Conservation (phyloP, 2,888 invertebrate genomes). For the Nymphalis polychloros region DNA sequence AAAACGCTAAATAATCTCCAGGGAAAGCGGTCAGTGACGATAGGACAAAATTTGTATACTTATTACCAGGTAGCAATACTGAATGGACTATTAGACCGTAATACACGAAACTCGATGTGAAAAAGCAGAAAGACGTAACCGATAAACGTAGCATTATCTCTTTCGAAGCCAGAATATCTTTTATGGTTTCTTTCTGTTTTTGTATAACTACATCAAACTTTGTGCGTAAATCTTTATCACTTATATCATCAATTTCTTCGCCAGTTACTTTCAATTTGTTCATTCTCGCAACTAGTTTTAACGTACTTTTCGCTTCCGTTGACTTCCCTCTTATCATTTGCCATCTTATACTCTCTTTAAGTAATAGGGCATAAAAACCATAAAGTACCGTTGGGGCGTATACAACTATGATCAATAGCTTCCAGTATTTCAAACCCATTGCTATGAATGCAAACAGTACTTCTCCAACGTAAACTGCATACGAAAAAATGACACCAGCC, state of each 20-base stretch:
- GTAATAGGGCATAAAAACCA: conserved; percentile 49
- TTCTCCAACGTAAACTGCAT: conserved; percentile 66
- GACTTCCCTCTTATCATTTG: conserved; percentile 62
- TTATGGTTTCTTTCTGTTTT: conserved; percentile 57
- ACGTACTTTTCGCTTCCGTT: conserved; percentile 55
- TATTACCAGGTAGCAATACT: conserved; percentile 64
- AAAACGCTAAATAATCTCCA: conserved; percentile 62
- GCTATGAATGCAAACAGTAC: conserved; percentile 61
- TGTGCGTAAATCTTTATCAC: conserved; percentile 53
- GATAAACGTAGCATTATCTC: conserved; percentile 61
- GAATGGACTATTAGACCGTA: conserved; percentile 64
- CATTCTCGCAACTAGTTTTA: conserved; percentile 53
- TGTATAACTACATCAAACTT: conserved; percentile 59
- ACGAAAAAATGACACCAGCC: conserved; percentile 64
- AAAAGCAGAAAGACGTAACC: conserved; percentile 63
- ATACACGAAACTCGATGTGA: conserved; percentile 66
- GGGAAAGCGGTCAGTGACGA: conserved; percentile 63
- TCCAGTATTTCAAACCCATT: conserved; percentile 65
- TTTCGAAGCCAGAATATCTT: conserved; percentile 59
- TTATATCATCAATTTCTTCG: conserved; percentile 56
- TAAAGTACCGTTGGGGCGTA: conserved; percentile 61
- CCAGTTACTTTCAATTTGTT: conserved; percentile 55
- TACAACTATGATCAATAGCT: conserved; percentile 55
- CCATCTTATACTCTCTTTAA: conserved; percentile 68
- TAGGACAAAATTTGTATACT: conserved; percentile 66